These are phyloP conservation scores for Shargacucullia verbasci DNA, from an alignment of 2,888 invertebrate species.

Conservation along the genomic window DNA sequence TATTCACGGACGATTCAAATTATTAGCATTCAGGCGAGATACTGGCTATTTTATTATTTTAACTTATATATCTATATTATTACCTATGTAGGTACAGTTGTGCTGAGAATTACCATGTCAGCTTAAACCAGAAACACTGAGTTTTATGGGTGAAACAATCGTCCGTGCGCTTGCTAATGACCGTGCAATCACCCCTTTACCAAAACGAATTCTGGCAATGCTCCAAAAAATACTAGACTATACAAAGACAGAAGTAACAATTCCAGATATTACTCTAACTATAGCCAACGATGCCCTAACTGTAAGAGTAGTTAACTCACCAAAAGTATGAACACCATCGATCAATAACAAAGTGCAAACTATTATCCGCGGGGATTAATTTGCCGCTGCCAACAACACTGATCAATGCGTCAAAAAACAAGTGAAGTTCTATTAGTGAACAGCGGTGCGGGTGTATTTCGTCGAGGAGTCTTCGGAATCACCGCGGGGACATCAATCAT, in stretches of 20 bases:
- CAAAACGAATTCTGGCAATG: constrained; percentile 42
- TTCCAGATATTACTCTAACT: constrained; percentile 26
- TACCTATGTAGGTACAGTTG: constrained; percentile 19
- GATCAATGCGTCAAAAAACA: constrained; percentile 68
- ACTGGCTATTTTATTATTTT: constrained; percentile 48
- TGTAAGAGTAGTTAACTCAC: constrained; percentile 19
- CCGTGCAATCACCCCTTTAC: constrained; percentile 49
- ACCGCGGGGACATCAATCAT: constrained; percentile 76
- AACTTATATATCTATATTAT: constrained; percentile 38
- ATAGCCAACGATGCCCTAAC: constrained; percentile 16
- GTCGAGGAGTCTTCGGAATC: constrained; percentile 64
- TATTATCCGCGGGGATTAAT: constrained; percentile 71
- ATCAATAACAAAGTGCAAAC: constrained; percentile 67
- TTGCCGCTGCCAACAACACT: constrained; percentile 61
- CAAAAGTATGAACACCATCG: constrained; percentile 56
- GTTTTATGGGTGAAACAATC: constrained; percentile 53
- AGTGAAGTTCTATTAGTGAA: constrained; percentile 58
- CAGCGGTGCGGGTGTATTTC: constrained; percentile 60
- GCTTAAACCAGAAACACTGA: constrained; percentile 40
- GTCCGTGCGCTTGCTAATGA: constrained; percentile 49
- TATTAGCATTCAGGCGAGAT: constrained; percentile 42
- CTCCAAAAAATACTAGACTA: constrained; percentile 29
- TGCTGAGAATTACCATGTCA: constrained; percentile 38
- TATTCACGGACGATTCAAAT: constrained; percentile 51
- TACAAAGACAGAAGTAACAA: constrained; percentile 22